A percentile compares a stretch with the other conserved stretches of the same genome.
phyloP scores from a whole-genome alignment of 2,888 invertebrate genomes.

The Andrena camellia region DNA sequence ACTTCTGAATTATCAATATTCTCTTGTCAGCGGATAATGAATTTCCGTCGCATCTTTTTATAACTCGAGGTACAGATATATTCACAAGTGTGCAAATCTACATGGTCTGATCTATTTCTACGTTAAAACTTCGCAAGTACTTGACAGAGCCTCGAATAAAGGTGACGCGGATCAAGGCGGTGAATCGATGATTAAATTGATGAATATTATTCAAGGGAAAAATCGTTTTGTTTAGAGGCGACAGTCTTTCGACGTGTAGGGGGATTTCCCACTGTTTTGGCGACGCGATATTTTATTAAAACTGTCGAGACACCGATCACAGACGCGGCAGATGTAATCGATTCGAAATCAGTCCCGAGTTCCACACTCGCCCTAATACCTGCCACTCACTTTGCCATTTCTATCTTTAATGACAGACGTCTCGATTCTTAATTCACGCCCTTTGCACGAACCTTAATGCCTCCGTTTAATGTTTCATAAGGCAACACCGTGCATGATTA shows the following conservation, averaged over 20 bases:
- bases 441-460: neutral
- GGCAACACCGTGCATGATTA: slow-evolving; percentile 26
- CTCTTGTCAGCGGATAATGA: no score
- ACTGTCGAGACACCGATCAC: slow-evolving; percentile 38
- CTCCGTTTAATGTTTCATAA: slow-evolving; percentile 35
- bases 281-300: slow-evolving; percentile 50
- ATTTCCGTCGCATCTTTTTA: no score
- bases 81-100: no score
- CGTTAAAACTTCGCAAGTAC: no score
- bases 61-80: no score
- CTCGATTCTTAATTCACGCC: slow-evolving; percentile 21
- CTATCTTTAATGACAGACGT: slow-evolving; percentile 50
- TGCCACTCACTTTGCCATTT: slow-evolving; percentile 46
- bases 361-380: slow-evolving; percentile 46
- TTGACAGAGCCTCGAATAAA: no score
- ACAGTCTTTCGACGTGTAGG: neutral
- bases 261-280: slow-evolving; percentile 10
- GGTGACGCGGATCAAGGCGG: neutral
- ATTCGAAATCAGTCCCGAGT: slow-evolving; percentile 50
- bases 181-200: slow-evolving; percentile 7
- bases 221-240: slow-evolving; percentile 2
- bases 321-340: slow-evolving; percentile 39
- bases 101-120: no score
- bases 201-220: slow-evolving; percentile 5
- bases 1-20: no score